Evolutionary conservation across 2,888 invertebrate species (phyloP).

Genomic region (Metellina segmentata): DNA sequence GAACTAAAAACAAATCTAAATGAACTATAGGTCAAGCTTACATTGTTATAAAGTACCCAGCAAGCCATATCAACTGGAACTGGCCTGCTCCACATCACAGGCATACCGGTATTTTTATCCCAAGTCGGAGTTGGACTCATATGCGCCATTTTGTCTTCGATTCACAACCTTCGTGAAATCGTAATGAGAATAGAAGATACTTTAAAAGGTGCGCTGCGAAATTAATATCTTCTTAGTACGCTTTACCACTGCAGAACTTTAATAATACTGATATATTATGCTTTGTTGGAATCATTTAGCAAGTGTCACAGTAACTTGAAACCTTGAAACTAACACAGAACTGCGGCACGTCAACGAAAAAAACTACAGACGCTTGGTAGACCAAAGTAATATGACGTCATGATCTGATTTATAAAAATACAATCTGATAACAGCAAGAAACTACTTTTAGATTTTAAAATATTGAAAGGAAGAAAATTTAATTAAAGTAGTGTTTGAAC

Average conservation of each 20-base stretch:
- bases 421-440: not conserved
- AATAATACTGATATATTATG: constrained; percentile 72
- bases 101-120: constrained; percentile 77
- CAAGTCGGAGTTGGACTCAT: constrained; percentile 76
- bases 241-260: constrained; percentile 33
- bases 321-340: constrained; percentile 61
- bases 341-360: constrained; percentile 64
- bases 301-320: constrained; percentile 73
- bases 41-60: constrained; percentile 76
- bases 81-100: constrained; percentile 74
- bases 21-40: constrained; percentile 41
- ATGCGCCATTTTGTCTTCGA: constrained; percentile 77
- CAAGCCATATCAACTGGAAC: constrained; percentile 74
- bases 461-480: not conserved
- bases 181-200: constrained; percentile 22
- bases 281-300: constrained; percentile 77
- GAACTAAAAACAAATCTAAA: not conserved
- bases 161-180: constrained; percentile 29
- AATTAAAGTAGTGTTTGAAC: not conserved
- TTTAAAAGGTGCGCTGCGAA: constrained; percentile 36
- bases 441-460: not conserved
- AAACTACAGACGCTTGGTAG: constrained; percentile 32
- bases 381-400: constrained; percentile 43
- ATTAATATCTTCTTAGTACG: constrained; percentile 31
- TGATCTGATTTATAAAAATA: not conserved